Evolutionary conservation across 2,113 vertebrate genomes (phyloP), one percentile per base, ranked within the genome.

Genomic region (Cinclus mexicanus): DNA sequence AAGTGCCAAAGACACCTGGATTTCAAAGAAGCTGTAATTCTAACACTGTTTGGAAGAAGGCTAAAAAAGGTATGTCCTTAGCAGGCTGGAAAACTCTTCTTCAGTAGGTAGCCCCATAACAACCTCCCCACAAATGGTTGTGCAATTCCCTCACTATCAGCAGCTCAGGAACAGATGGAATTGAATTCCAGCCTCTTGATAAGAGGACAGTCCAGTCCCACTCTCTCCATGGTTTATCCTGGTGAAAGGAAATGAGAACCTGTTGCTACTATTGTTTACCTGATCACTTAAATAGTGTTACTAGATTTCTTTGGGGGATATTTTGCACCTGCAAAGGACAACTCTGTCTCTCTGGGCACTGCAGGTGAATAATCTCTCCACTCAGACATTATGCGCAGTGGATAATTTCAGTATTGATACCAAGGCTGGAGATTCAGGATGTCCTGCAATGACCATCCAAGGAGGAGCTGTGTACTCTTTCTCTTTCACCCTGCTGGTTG

Each of bases 231-330:
- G 8, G 31, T 59, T 80, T 81, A 16, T 42, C n/a, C 11, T 59
- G 18, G 16, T 24, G 14, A 14, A 61, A 56, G 0, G 2, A 77
- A 87, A 77, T 16, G 24, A 46, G 17, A 87, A 41, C 8, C 42
- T 68, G 3, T 61, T 69, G 29, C 26, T 74, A 3, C 22, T 20
- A 2, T 12, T 77, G 29, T 14, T 80, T 14, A 47, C 7, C 10
- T 63, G n/a, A 60, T 28, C 23, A 2, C 7, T 20, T 7, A 42
- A 52, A 33, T 1, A 14, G 1, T 4, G 11, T 6, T 12, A 12
- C 7, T 29, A 22, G 23, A 33, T 77, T 50, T 63, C 4, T 74
- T 3, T 2, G 18, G 14, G 17, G 16, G 16, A 11, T 84, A 3
- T 55, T 93, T 86, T 71, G 16, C 7, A 33, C 8, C n/a, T 83